Evolutionary conservation across 2,113 vertebrate species (phyloP).

Genomic region (Heteronetta atricapilla): DNA sequence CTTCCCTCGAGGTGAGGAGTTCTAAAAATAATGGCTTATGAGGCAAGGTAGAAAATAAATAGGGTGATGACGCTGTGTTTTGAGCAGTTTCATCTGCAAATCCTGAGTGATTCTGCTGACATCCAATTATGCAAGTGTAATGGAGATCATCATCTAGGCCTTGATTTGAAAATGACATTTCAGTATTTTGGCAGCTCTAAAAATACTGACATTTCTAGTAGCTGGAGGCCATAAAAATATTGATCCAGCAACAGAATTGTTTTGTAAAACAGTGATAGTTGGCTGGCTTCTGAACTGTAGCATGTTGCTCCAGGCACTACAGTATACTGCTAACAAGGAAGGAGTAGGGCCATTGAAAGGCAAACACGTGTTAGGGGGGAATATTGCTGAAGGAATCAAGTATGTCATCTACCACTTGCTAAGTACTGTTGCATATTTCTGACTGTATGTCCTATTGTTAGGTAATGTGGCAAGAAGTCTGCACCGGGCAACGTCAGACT

Average conservation of each 20-base stretch:
- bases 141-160: background rate
- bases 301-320: slow-evolving; percentile 25
- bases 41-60: background rate
- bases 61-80: background rate
- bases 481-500: slow-evolving; percentile 15
- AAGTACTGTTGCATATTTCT: slow-evolving; percentile 12
- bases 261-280: slow-evolving; percentile 54
- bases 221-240: slow-evolving; percentile 60
- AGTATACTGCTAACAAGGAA: slow-evolving; percentile 57
- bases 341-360: slow-evolving; percentile 12
- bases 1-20: background rate
- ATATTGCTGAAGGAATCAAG: slow-evolving; percentile 8
- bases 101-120: background rate
- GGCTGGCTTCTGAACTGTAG: slow-evolving; percentile 41
- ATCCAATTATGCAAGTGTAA: background rate
- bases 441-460: background rate
- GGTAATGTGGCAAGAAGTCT: slow-evolving; percentile 24
- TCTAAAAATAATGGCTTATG: background rate
- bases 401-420: background rate
- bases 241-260: slow-evolving; percentile 57
- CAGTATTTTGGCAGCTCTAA: slow-evolving; percentile 34
- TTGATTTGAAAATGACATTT: slow-evolving; percentile 53
- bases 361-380: background rate
- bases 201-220: slow-evolving; percentile 50
- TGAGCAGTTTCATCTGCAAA: background rate